These are phyloP conservation scores for Atopsyche davidsoni DNA, from an alignment of 1,140 invertebrate genomes.

Conservation along the genomic window DNA sequence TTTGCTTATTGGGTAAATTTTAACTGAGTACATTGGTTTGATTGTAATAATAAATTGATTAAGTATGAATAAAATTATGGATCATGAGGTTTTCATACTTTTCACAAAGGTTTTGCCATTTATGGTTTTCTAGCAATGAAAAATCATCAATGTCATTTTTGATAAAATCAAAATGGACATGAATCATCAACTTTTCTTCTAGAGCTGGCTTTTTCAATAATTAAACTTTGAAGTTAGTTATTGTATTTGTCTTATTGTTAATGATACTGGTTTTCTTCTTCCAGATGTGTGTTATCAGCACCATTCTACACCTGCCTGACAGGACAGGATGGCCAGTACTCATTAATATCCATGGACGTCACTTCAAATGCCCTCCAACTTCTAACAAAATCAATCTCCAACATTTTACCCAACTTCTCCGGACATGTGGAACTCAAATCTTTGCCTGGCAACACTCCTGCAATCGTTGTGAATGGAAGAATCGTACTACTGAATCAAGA, in stretches of 20 bases:
- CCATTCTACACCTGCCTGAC: constrained; percentile 59
- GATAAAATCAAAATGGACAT: too few relatives aligned
- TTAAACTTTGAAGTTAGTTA: too few relatives aligned
- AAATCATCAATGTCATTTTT: too few relatives aligned
- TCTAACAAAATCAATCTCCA: constrained; percentile 39
- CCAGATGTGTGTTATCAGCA: constrained; percentile 57
- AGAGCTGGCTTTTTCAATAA: too few relatives aligned
- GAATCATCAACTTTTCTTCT: too few relatives aligned
- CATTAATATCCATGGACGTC: constrained; percentile 47
- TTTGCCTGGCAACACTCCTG: constrained; percentile 35
- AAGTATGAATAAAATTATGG: too few relatives aligned
- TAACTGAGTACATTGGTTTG: too few relatives aligned
- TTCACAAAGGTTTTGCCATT: too few relatives aligned
- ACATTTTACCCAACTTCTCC: constrained; percentile 32
- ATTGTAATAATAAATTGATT: too few relatives aligned
- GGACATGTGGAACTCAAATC: constrained; percentile 21
- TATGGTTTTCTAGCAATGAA: too few relatives aligned
- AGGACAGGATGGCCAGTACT: constrained; percentile 37
- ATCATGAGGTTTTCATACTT: too few relatives aligned
- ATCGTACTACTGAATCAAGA: constrained; percentile 40
- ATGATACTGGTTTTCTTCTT: constrained; percentile 23
- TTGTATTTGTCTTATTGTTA: constrained; percentile 8
- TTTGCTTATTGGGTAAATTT: too few relatives aligned
- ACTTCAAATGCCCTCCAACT: constrained; percentile 41
- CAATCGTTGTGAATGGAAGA: constrained; percentile 36